Base-by-base conservation (phyloP, 2,113 vertebrate genomes). In the Rhineura floridana region DNA sequence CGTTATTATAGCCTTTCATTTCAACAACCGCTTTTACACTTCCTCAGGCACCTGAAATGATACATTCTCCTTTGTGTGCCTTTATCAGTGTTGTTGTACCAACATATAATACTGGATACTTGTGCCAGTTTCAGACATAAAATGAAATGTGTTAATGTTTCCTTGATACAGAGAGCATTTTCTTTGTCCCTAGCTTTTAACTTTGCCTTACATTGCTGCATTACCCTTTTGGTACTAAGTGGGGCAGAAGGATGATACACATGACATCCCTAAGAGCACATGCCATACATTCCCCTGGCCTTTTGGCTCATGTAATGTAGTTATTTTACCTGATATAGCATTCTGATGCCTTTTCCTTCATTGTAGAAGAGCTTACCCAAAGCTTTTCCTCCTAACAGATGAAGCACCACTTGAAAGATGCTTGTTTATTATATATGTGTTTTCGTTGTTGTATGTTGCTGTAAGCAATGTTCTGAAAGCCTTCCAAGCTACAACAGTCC, bases 1-100 rank as follows among this genome's bases (percentile, higher is more conserved):
- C 76, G 77, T 88, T 91, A 90, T 39, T 88, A 87, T 42, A 30
- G 80, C 79, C 84, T 90, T 92, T 88, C 72, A 89, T 0, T 90
- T 85, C 83, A 84, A 65, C 0, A 0, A 42, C 65, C 48, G 7
- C 33, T 88, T 70, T 86, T 88, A 86, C 87, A 80, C 89, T 86
- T 92, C 88, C 78, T 88, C 90, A 80, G 2, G 50, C 39, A 83
- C 3, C 81, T 79, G 80, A 87, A 87, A 69, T 1, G 44, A 76
- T 89, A 85, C 65, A 42, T 76, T 90, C 83, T 91, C 87, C 78
- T 12, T 0, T 76, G 39, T 78, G 75, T n/a, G 77, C 46, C 73
- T 21, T 21, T 81, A 4, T 10, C 52, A 36, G 28, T 17, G 48
- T 67, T 88, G 78, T 55, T 65, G 48, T 52, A 39, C 6, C 30